phyloP scores from a whole-genome alignment of 2,113 vertebrate genomes.

The Trogon melanurus region DNA sequence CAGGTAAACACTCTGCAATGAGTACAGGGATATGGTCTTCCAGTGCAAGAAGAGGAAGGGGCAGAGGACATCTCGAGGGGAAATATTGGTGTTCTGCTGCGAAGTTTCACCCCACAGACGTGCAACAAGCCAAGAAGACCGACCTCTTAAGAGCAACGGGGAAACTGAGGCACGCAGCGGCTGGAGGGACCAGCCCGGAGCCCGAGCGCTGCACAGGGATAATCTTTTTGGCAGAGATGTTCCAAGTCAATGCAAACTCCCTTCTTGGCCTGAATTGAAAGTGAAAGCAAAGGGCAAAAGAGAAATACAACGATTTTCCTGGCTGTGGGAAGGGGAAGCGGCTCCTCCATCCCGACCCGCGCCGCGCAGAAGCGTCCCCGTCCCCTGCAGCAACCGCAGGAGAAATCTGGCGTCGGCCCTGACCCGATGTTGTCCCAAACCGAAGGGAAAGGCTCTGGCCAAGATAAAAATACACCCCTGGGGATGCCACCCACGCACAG shows the following conservation, averaged over 20 bases:
- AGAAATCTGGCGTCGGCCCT: neutral
- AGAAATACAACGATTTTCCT: neutral
- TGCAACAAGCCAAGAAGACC: neutral
- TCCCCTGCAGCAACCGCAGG: neutral
- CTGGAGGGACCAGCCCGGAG: neutral
- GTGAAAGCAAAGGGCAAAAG: neutral
- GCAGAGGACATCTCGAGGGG: neutral
- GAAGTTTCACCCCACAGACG: fast-evolving
- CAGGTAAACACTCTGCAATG: neutral
- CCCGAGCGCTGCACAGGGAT: neutral
- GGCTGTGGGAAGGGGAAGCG: neutral
- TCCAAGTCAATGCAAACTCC: neutral
- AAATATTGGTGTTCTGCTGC: neutral
- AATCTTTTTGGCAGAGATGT: neutral
- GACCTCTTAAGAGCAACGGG: neutral
- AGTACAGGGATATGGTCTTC: neutral
- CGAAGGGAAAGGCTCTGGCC: neutral
- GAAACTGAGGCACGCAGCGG: neutral
- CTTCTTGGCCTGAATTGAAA: neutral
- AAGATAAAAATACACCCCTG: constrained; percentile 11
- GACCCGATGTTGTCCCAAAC: neutral
- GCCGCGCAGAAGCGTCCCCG: neutral
- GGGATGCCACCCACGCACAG: constrained; percentile 22
- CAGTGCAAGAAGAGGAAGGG: neutral
- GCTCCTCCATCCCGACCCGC: neutral